These are phyloP conservation scores for Ciconia boyciana DNA, from an alignment of 2,113 vertebrate species.

Conservation along the genomic window DNA sequence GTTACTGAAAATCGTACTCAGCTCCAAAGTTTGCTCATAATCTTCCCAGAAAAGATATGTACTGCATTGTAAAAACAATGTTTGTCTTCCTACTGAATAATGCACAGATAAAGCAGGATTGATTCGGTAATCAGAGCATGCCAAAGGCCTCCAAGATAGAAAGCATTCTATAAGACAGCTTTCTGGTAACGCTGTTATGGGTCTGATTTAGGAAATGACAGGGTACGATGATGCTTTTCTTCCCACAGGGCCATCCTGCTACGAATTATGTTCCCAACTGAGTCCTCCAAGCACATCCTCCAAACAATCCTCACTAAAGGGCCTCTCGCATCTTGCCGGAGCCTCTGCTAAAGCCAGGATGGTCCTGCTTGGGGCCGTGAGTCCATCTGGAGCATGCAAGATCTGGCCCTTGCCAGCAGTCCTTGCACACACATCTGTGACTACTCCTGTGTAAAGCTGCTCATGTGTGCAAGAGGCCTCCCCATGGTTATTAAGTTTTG, in stretches of 20 bases:
- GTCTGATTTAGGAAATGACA: neutral
- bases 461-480: neutral
- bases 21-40: neutral
- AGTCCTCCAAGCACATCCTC: neutral
- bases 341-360: neutral
- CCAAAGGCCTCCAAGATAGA: neutral
- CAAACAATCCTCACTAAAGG: neutral
- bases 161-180: neutral
- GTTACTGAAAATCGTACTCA: neutral
- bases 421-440: neutral
- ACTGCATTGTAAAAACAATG: neutral
- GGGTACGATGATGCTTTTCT: neutral
- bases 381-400: neutral
- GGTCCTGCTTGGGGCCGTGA: neutral
- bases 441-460: neutral
- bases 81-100: neutral
- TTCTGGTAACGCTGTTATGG: neutral
- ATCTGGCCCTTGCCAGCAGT: neutral
- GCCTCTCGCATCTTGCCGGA: neutral
- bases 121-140: neutral
- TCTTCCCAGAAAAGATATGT: neutral
- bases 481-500: neutral
- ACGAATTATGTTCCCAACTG: accelerated
- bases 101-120: neutral
- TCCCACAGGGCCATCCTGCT: neutral